Evolutionary conservation across 2,888 invertebrate species (phyloP), one percentile per base, ranked within the genome.

Genomic region (Nomada goodeniana): DNA sequence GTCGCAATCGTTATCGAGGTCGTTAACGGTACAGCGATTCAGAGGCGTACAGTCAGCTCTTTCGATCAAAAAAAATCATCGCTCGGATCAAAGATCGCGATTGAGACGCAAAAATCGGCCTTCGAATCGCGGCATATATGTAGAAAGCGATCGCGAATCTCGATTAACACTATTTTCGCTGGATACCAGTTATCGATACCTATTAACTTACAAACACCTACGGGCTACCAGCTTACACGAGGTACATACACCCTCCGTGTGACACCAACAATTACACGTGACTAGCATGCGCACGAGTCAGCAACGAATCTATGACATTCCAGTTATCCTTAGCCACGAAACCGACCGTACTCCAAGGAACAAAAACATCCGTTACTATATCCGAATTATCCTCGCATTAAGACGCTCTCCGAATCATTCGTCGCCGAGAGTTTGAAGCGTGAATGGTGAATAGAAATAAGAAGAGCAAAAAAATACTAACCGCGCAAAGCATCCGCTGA

Each of bases 1-100:
- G 26, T 50, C 57, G 61, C 61, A 79, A 72, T 79, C 80, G 72
- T 79, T 80, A 80, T 80, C 80, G 80, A 79, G 67, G 67, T 50
- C 67, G 72, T 72, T 80, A 79, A 72, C 47, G 67, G 67, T 60
- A 55, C 64, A 80, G 50, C n/a, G 80, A 80, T 79, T 79, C 42
- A 71, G n/a, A 55, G 3, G n/a, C 36, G 59, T 60, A 59, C 57
- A 26, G 11, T 20, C 18, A 67, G n/a, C 63, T 53, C 5, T 69
- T 52, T 64, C 53, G 64, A 80, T 53, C 36, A 9, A 70, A 65
- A 76, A 76, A 76, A 76, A 76, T 64, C 44, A 44, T 11, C 10
- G 20, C 26, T 53, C 59, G 69, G 68, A 76, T 69, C 76, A 53
- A 44, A 76, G 64, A 70, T 70, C 59, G 63, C 9, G 36, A 10